Percentiles rank a stretch among this genome's conserved stretches.
Conservation (phyloP, 2,888 invertebrate species). For the Tetrapedia diversipes region DNA sequence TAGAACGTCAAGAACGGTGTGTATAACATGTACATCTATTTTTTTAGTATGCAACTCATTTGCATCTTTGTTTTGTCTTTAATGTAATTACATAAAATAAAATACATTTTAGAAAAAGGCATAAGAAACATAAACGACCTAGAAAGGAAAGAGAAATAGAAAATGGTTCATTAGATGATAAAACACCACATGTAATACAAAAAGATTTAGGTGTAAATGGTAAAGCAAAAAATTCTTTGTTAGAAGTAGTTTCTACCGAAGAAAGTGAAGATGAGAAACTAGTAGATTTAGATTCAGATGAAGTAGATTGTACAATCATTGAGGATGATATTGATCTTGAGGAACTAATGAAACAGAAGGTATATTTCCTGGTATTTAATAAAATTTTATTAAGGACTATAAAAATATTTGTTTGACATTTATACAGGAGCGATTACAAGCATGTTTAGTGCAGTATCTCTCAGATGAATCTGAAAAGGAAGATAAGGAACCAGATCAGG, state of each 20-base stretch:
- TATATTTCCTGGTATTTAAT: conserved; percentile 74
- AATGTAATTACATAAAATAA: too few relatives aligned
- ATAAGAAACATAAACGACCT: conserved; percentile 80
- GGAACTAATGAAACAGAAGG: conserved; percentile 95
- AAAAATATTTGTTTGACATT: neutral
- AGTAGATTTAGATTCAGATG: conserved; percentile 83
- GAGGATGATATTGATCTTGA: conserved; percentile 94
- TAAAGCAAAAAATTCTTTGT: conserved; percentile 73
- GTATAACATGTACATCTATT: conserved; percentile 1
- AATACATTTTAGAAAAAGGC: conserved; percentile 75
- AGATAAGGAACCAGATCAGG: conserved; percentile 78
- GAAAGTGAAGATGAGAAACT: conserved; percentile 81
- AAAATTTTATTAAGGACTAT: neutral
- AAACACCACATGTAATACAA: conserved; percentile 66
- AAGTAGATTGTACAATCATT: conserved; percentile 88
- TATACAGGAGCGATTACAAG: conserved; percentile 86
- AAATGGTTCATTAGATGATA: conserved; percentile 76
- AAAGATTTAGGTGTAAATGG: conserved; percentile 77
- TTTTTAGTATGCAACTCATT: neutral
- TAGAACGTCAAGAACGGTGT: conserved; percentile 76
- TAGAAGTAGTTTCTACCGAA: conserved; percentile 79
- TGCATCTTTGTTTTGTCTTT: neutral
- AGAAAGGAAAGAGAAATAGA: conserved; percentile 76
- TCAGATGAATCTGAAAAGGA: conserved; percentile 88
- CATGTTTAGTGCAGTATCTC: conserved; percentile 89